A percentile compares a stretch with the other conserved stretches of the same genome.
phyloP scores from a whole-genome alignment of 1,140 invertebrate species.

The Micrasema longulum region DNA sequence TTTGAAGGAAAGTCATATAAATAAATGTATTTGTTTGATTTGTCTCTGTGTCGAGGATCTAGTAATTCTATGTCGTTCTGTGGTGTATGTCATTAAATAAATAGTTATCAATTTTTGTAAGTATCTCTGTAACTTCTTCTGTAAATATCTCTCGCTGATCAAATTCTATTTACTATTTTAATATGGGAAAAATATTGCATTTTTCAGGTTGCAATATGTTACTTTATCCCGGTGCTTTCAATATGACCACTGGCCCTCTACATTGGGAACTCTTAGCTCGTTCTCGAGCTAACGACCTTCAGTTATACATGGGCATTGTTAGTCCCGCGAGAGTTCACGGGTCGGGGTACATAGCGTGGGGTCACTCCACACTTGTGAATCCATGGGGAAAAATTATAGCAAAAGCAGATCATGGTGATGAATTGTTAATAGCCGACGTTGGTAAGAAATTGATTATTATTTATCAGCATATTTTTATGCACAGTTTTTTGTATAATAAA shows the following conservation, averaged over 20 bases:
- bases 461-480: no score
- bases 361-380: slow-evolving; percentile 86
- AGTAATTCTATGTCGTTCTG: no score
- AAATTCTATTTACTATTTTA: no score
- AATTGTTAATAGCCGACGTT: slow-evolving; percentile 81
- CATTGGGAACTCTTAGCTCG: slow-evolving; percentile 91
- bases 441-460: slow-evolving; percentile 56
- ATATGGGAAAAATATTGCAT: no score
- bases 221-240: slow-evolving; percentile 94
- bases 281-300: slow-evolving; percentile 88
- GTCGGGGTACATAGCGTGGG: slow-evolving; percentile 88
- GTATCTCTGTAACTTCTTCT: no score
- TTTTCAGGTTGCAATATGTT: slow-evolving; percentile 82
- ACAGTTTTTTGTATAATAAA: no score
- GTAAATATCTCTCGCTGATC: no score
- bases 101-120: no score
- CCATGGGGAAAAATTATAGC: slow-evolving; percentile 88
- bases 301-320: slow-evolving; percentile 80
- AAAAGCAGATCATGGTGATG: slow-evolving; percentile 78
- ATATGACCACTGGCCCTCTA: slow-evolving; percentile 93
- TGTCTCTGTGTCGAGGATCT: no score
- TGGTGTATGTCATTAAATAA: no score
- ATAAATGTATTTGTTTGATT: no score
- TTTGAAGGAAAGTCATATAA: no score
- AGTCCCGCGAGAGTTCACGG: slow-evolving; percentile 81